These are phyloP conservation scores for Aleiodes alternator DNA, from an alignment of 2,888 invertebrate genomes.

Conservation along the genomic window DNA sequence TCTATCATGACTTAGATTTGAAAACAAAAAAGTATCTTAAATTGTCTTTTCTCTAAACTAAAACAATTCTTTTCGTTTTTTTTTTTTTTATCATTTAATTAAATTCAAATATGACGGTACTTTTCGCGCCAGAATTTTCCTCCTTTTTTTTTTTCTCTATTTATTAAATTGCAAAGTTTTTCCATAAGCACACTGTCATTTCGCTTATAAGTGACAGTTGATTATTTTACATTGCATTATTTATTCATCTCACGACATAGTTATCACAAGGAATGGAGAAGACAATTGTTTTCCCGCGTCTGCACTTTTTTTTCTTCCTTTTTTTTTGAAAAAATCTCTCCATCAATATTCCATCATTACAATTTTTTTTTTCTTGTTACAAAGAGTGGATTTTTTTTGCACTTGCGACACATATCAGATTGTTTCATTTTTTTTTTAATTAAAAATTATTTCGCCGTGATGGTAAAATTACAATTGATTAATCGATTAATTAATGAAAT, in stretches of 20 bases:
- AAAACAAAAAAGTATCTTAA: conserved; percentile 1
- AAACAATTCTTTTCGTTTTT: too few relatives aligned
- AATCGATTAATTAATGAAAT: not conserved
- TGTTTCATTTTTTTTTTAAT: not conserved
- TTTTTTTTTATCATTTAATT: too few relatives aligned
- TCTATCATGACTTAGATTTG: conserved; percentile 9
- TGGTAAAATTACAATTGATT: conserved; percentile 1
- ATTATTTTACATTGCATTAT: conserved; percentile 41
- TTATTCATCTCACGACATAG: conserved; percentile 30
- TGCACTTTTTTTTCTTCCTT: not conserved
- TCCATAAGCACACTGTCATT: conserved; percentile 8
- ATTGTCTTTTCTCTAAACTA: conserved; percentile 13
- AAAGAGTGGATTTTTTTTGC: conserved; percentile 3
- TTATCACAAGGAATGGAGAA: conserved; percentile 24
- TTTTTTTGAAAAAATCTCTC: conserved; percentile 1
- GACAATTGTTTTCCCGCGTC: conserved; percentile 16
- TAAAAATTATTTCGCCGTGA: conserved; percentile 8
- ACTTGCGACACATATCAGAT: conserved; percentile 10
- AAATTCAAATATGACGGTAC: not conserved
- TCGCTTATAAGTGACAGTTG: conserved; percentile 4
- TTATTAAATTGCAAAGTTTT: conserved; percentile 6
- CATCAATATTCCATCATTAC: conserved; percentile 19
- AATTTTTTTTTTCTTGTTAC: not conserved
- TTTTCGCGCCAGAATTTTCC: conserved; percentile 15
- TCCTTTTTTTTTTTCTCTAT: conserved; percentile 9